These are phyloP conservation scores for Drosophila meridionalis DNA, from an alignment of 2,888 invertebrate genomes.

Conservation along the genomic window DNA sequence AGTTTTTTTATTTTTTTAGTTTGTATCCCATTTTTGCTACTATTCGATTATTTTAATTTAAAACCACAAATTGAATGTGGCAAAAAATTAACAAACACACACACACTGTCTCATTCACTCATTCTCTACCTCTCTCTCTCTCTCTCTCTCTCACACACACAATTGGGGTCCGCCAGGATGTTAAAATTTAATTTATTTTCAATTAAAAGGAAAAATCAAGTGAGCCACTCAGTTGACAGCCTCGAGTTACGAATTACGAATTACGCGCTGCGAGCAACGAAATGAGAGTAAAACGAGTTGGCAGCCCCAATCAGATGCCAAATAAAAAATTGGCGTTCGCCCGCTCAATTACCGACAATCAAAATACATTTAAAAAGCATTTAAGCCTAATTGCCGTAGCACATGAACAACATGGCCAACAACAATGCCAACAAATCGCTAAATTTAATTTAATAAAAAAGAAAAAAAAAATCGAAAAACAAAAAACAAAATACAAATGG, in stretches of 20 bases:
- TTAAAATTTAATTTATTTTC: conserved; percentile 63
- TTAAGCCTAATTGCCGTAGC: conserved; percentile 71
- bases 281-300: conserved; percentile 35
- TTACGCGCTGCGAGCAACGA: background rate
- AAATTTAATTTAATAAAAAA: conserved; percentile 12
- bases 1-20: conserved; percentile 5
- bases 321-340: conserved; percentile 54
- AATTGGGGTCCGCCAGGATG: conserved; percentile 8
- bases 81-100: conserved; percentile 27
- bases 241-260: conserved; percentile 27
- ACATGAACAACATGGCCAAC: conserved; percentile 10
- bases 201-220: conserved; percentile 57
- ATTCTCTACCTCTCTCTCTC: background rate
- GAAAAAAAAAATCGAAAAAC: background rate
- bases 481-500: background rate
- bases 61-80: conserved; percentile 69
- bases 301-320: conserved; percentile 31
- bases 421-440: conserved; percentile 9
- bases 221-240: conserved; percentile 41
- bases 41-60: conserved; percentile 64
- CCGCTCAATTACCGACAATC: conserved; percentile 69
- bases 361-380: conserved; percentile 74
- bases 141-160: background rate
- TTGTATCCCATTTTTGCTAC: conserved; percentile 20
- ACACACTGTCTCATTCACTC: background rate